phyloP scores from a whole-genome alignment of 2,888 invertebrate species.

The Ennomos fuscantarius region DNA sequence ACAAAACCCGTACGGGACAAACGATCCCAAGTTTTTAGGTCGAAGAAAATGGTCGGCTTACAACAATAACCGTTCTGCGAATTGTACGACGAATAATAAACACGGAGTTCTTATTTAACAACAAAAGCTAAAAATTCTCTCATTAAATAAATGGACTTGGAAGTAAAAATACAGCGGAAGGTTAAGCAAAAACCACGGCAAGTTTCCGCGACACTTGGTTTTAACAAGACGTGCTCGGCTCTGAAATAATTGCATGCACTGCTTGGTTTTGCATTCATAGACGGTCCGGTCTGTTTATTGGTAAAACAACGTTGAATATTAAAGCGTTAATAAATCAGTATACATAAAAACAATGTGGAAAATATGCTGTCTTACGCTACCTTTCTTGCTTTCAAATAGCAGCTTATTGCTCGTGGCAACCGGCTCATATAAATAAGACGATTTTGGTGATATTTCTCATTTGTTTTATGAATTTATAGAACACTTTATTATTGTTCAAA shows the following conservation, averaged over 20 bases:
- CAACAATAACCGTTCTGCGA: constrained; percentile 28
- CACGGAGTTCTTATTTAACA: constrained; percentile 31
- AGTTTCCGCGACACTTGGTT: constrained; percentile 45
- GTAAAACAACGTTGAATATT: too few relatives aligned
- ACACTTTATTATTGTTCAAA: too few relatives aligned
- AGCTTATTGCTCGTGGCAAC: too few relatives aligned
- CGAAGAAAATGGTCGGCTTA: constrained; percentile 18
- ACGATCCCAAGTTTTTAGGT: constrained; percentile 6
- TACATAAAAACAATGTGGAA: too few relatives aligned
- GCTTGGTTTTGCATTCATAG: constrained; percentile 7
- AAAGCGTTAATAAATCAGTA: too few relatives aligned
- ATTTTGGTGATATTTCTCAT: too few relatives aligned
- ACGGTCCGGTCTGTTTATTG: not conserved
- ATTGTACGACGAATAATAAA: constrained; percentile 28
- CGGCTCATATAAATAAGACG: too few relatives aligned
- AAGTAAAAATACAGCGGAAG: constrained; percentile 36
- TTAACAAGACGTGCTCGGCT: constrained; percentile 42
- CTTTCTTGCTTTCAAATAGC: too few relatives aligned
- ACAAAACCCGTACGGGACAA: not conserved
- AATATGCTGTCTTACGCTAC: too few relatives aligned
- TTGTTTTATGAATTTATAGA: too few relatives aligned
- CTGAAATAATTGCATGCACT: constrained; percentile 33
- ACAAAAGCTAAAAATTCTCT: constrained; percentile 46
- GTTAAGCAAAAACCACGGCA: constrained; percentile 39
- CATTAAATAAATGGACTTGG: constrained; percentile 48